Conservation (phyloP, 2,888 invertebrate genomes). For the Lissocephala sabroskyi region DNA sequence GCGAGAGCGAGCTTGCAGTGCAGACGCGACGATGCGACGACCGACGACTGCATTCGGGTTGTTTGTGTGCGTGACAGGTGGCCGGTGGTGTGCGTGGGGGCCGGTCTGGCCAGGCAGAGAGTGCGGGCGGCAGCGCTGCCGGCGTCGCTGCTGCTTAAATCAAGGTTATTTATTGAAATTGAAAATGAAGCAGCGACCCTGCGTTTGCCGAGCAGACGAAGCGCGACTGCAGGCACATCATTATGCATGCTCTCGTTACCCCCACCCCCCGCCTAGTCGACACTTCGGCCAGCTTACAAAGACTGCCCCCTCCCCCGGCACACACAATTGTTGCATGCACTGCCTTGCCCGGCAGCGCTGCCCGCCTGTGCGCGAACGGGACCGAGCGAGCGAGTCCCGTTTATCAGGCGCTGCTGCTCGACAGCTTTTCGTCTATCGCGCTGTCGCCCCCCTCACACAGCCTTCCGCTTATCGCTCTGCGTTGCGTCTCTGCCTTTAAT, state of each 20-base stretch:
- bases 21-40: not conserved
- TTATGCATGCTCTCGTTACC: constrained; percentile 9
- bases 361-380: constrained; percentile 11
- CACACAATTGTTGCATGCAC: constrained; percentile 58
- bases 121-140: constrained; percentile 26
- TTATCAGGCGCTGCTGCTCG: not conserved
- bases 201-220: constrained; percentile 10
- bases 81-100: constrained; percentile 60
- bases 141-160: constrained; percentile 58
- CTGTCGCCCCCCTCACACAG: not conserved
- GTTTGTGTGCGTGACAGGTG: constrained; percentile 55
- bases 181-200: constrained; percentile 49
- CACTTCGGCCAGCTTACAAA: not conserved
- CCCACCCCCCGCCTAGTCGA: not conserved
- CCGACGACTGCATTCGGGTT: too few species aligned
- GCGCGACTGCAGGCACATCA: not conserved
- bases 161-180: constrained; percentile 68
- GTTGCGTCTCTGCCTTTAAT: constrained; percentile 41
- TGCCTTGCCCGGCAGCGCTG: constrained; percentile 12
- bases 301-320: constrained; percentile 9
- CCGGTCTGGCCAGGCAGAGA: constrained; percentile 42
- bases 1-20: constrained; percentile 7
- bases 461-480: constrained; percentile 1
- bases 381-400: constrained; percentile 15
- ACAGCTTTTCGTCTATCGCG: not conserved